Evolutionary conservation across 2,113 vertebrate species (phyloP), one percentile per base, ranked within the genome.

Genomic region (Elephantulus edwardii): DNA sequence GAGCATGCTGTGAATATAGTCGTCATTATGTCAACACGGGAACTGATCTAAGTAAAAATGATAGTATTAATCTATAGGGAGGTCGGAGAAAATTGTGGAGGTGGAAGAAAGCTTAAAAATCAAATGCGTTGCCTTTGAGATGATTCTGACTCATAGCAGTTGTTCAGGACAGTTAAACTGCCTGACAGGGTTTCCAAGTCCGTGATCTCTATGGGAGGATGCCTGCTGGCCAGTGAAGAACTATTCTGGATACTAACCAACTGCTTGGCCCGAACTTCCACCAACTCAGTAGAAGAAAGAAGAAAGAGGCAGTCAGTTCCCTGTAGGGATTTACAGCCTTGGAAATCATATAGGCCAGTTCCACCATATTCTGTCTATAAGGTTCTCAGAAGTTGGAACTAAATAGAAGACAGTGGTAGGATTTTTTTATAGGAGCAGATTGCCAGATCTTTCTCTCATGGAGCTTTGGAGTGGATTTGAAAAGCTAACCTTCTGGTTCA

Each of bases 21-120:
- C 82, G 79, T 54, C 70, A 90, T 91, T 91, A 89, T 89, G 88
- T 91, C 89, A 95, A 94, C 86, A 91, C 70, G 28, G 78, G 70
- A 68, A 58, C 78, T 64, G 77, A 78, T 70, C 92, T 90, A 82
- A 87, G 74, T 30, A 60, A 76, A 96, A 83, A 88, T 0, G 86
- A 91, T 85, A 88, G 71, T 66, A n/a, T n/a, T 89, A 93, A 40
- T 90, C 75, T 88, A 58, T 28, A 56, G 88, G 90, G 88, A 92
- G 83, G 28, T 83, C 22, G 40, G 48, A 74, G 58, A 68, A 83
- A 90, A 84, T 12, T 35, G 75, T 75, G 88, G 82, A 90, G 94
- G 93, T 78, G 64, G 83, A 50, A 35, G 26, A 66, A 64, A 64
- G 17, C 62, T 33, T 14, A n/a, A 66, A 66, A n/a, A 16, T n/a